Percentiles rank a stretch among this genome's conserved stretches.
phyloP scores from a whole-genome alignment of 2,113 vertebrate species.

The Microtus montanus region DNA sequence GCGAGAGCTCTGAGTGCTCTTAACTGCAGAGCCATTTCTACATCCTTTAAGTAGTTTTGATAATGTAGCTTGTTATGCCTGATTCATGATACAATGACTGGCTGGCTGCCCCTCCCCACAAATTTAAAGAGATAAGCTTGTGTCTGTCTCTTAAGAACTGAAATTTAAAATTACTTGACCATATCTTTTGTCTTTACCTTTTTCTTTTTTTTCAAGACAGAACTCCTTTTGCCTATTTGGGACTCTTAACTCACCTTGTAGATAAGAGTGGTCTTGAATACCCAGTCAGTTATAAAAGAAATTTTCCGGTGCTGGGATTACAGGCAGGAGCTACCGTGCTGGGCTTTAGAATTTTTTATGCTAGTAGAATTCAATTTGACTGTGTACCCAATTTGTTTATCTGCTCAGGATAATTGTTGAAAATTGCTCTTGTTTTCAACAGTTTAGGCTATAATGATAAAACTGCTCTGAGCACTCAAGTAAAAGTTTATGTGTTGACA shows the following conservation, averaged over 20 bases:
- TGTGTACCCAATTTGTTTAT: not conserved
- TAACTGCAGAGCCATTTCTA: not conserved
- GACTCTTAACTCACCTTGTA: not conserved
- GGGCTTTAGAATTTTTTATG: not conserved
- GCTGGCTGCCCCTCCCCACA: not conserved
- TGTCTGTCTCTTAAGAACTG: not conserved
- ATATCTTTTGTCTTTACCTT: not conserved
- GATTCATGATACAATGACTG: not conserved
- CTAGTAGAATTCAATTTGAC: not conserved
- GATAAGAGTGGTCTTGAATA: not conserved
- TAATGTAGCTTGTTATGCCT: slow-evolving; percentile 5
- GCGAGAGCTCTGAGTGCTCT: not conserved
- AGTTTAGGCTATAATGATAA: not conserved
- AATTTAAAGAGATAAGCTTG: not conserved
- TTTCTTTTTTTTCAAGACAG: not conserved
- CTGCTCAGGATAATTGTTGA: not conserved
- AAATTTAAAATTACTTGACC: not conserved
- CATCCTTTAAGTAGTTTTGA: slow-evolving; percentile 28
- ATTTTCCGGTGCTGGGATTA: not conserved
- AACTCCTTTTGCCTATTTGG: not conserved
- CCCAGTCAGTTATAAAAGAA: not conserved
- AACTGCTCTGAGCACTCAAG: not conserved
- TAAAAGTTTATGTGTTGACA: slow-evolving; percentile 22
- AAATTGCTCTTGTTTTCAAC: slow-evolving; percentile 11
- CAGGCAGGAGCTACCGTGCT: not conserved